phyloP scores from a whole-genome alignment of 2,113 vertebrate species.

The Leuciscus idus region DNA sequence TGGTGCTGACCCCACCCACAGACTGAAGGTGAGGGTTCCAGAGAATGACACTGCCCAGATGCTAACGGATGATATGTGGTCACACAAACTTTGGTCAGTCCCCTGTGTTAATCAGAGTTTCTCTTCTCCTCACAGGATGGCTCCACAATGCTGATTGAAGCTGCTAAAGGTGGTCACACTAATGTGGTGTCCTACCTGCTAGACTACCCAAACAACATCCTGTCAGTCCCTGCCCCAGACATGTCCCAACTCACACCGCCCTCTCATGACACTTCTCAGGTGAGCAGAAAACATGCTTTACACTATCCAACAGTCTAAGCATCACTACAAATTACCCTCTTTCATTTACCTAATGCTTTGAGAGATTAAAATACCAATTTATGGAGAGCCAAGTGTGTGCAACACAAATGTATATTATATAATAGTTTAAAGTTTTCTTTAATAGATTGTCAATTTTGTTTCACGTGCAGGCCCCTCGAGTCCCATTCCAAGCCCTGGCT shows the following conservation, averaged over 20 bases:
- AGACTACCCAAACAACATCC: slow-evolving; percentile 98
- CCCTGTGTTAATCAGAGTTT: slow-evolving; percentile 1
- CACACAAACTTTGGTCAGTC: background rate
- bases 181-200: slow-evolving; percentile 98
- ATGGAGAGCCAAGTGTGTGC: background rate
- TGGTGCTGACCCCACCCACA: slow-evolving; percentile 96
- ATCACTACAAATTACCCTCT: background rate
- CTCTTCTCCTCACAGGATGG: slow-evolving; percentile 83
- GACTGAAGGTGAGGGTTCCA: slow-evolving; percentile 88
- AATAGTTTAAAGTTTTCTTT: background rate
- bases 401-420: background rate
- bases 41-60: background rate
- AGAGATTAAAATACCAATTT: background rate
- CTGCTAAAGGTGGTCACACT: slow-evolving; percentile 98
- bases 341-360: background rate
- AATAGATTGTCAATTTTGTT: slow-evolving; percentile 16
- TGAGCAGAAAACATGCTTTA: slow-evolving; percentile 61
- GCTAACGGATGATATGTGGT: background rate
- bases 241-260: slow-evolving; percentile 93
- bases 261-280: slow-evolving; percentile 97
- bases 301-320: background rate
- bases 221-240: slow-evolving; percentile 90
- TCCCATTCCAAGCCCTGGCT: slow-evolving; percentile 94
- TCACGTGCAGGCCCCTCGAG: slow-evolving; percentile 87
- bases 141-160: slow-evolving; percentile 99